Evolutionary conservation across 2,888 invertebrate genomes (phyloP), one percentile per base, ranked within the genome.

Genomic region (Alviniconcha strummeri): DNA sequence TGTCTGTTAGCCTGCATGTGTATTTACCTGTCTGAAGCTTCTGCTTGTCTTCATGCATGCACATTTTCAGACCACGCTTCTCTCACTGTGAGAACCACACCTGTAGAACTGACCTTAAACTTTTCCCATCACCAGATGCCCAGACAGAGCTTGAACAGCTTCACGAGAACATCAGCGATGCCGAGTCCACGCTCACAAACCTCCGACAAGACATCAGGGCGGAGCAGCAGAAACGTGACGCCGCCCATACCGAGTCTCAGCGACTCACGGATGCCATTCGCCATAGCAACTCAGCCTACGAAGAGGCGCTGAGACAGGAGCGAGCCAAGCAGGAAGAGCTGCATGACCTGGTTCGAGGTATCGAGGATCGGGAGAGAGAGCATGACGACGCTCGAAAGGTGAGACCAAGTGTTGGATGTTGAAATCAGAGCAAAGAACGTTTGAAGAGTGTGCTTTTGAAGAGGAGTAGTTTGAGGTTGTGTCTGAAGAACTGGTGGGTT

Each of bases 311-410:
- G 8, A 85, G 88, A 54, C 91, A 91, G 84, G 90, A 91, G 84
- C 88, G 88, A 55, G 85, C 85, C 55, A 89, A 91, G 80, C 90
- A 90, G 75, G 87, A 89, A 6, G 90, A 92, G 83, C 83, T 91
- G 55, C 89, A 91, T 79, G 89, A 90, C 79, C 84, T 91, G 71
- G 82, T 89, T 54, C 85, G 88, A n/a, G 86, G 87, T 11, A 87
- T 91, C 81, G 88, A 90, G n/a, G 89, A 90, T 75, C 88, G 89
- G 36, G 89, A 90, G n/a, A 83, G 87, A 11, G 91, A 91, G 80
- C 90, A 90, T 82, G 88, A 90, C 78, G 90, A 90, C 56, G 88
- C 90, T 7, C 86, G 87, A 78, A 90, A 88, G 89, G 92, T 92
- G 81, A n/a, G 78, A 71, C n/a, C 36, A 55, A 8, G 15, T 72